These are phyloP conservation scores for Listronotus oregonensis DNA, from an alignment of 1,140 invertebrate species.

Conservation along the genomic window DNA sequence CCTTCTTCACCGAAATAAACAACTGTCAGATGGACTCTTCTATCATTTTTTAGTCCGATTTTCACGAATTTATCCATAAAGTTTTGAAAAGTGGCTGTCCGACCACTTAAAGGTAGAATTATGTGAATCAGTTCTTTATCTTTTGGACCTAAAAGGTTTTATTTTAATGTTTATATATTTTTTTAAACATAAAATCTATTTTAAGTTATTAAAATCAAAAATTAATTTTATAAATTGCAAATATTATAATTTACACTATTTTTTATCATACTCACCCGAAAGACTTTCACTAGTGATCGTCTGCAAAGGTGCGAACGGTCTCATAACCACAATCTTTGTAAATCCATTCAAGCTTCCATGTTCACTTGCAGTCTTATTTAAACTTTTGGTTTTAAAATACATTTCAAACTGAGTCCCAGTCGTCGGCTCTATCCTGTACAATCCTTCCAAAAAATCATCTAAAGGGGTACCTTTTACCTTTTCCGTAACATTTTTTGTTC, in stretches of 20 bases:
- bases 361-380: conserved; percentile 55
- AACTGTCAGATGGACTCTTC: conserved; percentile 72
- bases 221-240: too few relatives aligned
- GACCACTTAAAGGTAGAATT: conserved; percentile 74
- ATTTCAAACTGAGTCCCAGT: conserved; percentile 81
- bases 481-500: conserved; percentile 66
- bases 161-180: conserved; percentile 32
- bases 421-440: conserved; percentile 75
- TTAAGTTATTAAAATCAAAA: too few relatives aligned
- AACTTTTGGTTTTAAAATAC: conserved; percentile 69
- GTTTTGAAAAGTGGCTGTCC: conserved; percentile 72
- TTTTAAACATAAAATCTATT: too few relatives aligned
- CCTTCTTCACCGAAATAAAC: conserved; percentile 78
- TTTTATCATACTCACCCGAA: conserved; percentile 32
- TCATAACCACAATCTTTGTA: conserved; percentile 69
- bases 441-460: conserved; percentile 78
- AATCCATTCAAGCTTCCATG: conserved; percentile 45
- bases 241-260: too few relatives aligned
- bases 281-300: conserved; percentile 60
- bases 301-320: conserved; percentile 74
- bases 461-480: conserved; percentile 63
- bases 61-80: conserved; percentile 80
- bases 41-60: conserved; percentile 71
- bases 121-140: conserved; percentile 74
- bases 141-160: conserved; percentile 44